Evolutionary conservation across 1,140 invertebrate genomes (phyloP).

Genomic region (Brevipalpus yothersi): DNA sequence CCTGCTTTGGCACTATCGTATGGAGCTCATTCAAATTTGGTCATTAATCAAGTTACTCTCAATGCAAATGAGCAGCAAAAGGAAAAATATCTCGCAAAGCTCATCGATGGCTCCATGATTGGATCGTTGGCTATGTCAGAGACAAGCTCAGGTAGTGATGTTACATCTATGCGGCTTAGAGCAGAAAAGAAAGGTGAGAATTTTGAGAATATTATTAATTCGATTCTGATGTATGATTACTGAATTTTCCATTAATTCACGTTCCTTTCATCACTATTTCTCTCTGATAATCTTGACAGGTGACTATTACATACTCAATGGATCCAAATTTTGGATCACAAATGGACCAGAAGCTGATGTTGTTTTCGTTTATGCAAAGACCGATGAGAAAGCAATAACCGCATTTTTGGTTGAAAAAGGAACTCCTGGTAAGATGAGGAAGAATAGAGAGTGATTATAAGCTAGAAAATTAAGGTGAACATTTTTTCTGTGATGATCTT

Average conservation of each 20-base stretch:
- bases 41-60: slow-evolving; percentile 82
- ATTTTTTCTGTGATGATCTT: background rate
- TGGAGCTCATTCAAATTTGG: slow-evolving; percentile 92
- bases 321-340: slow-evolving; percentile 98
- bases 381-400: slow-evolving; percentile 77
- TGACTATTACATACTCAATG: slow-evolving; percentile 82
- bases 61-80: slow-evolving; percentile 84
- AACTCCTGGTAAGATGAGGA: background rate
- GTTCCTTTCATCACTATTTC: background rate
- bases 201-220: too few species aligned
- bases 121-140: slow-evolving; percentile 97
- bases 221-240: too few species aligned
- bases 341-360: slow-evolving; percentile 98
- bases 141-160: slow-evolving; percentile 72
- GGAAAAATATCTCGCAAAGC: slow-evolving; percentile 70
- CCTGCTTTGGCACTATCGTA: slow-evolving; percentile 70
- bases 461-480: too few species aligned
- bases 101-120: slow-evolving; percentile 73
- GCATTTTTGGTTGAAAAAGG: slow-evolving; percentile 79
- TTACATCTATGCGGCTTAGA: slow-evolving; percentile 80
- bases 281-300: background rate
- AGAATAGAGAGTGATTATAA: background rate
- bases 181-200: slow-evolving; percentile 45
- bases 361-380: slow-evolving; percentile 93
- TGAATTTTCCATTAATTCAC: too few species aligned